Percentiles rank a stretch among this genome's conserved stretches.
Evolutionary conservation across 2,113 vertebrate genomes (phyloP).

Genomic region (Rattus rattus): DNA sequence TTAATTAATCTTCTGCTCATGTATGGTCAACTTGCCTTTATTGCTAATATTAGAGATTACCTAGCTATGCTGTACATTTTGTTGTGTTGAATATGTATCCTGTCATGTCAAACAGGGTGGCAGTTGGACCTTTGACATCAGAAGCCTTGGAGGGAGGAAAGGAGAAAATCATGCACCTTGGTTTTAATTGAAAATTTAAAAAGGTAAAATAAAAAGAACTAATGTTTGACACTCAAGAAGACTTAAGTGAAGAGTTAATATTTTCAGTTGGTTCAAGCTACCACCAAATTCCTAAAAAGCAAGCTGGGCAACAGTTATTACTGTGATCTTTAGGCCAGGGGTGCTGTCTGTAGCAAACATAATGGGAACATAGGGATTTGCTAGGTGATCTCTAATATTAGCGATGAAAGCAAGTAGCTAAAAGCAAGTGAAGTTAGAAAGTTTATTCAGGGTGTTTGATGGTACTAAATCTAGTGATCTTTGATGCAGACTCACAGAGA

Average conservation of each 20-base stretch:
- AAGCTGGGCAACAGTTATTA: not conserved
- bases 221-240: not conserved
- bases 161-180: not conserved
- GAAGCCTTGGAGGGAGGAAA: not conserved
- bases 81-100: not conserved
- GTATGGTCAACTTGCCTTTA: not conserved
- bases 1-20: not conserved
- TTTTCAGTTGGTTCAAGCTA: not conserved
- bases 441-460: not conserved
- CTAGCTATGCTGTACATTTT: not conserved
- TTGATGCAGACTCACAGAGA: not conserved
- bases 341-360: not conserved
- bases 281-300: not conserved
- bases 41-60: not conserved
- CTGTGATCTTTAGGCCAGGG: not conserved
- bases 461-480: not conserved
- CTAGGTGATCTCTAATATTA: not conserved
- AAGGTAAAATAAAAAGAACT: not conserved
- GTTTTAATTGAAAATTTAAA: not conserved
- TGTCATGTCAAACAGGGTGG: not conserved
- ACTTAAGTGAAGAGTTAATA: not conserved
- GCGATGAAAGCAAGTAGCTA: not conserved
- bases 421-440: conserved; percentile 4
- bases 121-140: not conserved
- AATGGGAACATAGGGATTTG: not conserved